Evolutionary conservation across 2,113 vertebrate genomes (phyloP).

Genomic region (Motacilla tschutschensis): DNA sequence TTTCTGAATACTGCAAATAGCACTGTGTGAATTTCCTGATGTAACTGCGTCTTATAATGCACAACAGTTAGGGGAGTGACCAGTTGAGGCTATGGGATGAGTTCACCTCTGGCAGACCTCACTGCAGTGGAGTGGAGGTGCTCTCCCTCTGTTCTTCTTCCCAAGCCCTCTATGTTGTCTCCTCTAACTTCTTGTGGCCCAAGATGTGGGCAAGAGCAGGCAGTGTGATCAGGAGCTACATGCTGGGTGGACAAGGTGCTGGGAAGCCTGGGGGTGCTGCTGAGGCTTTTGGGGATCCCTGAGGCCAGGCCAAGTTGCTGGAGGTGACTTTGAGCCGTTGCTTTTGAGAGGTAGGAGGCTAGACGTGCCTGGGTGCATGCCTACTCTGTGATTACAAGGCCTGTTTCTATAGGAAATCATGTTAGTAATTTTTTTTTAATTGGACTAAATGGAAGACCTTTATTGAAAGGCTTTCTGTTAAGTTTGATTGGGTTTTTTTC

Average conservation of each 20-base stretch:
- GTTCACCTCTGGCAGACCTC: neutral
- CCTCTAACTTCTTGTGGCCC: neutral
- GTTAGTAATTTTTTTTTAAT: neutral
- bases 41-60: neutral
- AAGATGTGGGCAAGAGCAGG: neutral
- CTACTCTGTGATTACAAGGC: neutral
- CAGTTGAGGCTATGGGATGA: fast-evolving
- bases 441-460: neutral
- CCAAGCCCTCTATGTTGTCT: neutral
- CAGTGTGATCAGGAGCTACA: fast-evolving
- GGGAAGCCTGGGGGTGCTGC: fast-evolving
- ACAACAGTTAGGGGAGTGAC: neutral
- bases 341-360: neutral
- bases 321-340: neutral
- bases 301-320: neutral
- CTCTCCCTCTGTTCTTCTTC: neutral
- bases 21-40: neutral
- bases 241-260: fast-evolving
- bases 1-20: neutral
- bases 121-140: neutral
- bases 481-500: neutral
- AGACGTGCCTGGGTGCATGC: fast-evolving
- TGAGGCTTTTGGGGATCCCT: neutral
- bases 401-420: neutral
- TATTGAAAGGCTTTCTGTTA: neutral